A percentile compares a stretch with the other conserved stretches of the same genome.
phyloP scores from a whole-genome alignment of 2,797 vertebrate genomes.

The Petrocephalus sullivani region DNA sequence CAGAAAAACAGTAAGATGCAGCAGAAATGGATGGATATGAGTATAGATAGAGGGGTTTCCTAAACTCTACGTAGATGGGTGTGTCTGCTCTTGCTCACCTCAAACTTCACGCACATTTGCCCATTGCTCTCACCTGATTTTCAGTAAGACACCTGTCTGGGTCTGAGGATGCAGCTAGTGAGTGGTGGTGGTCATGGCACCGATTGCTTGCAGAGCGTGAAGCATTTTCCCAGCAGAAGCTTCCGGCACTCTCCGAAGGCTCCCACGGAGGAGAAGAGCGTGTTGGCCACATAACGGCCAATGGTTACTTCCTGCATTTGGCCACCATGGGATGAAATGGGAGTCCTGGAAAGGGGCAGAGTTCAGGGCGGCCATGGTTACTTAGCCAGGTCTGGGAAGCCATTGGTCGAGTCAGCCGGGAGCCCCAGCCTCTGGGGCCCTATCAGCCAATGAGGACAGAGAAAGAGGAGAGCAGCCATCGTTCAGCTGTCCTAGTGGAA shows the following conservation, averaged over 20 bases:
- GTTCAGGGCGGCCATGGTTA: not conserved
- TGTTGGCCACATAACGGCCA: not conserved
- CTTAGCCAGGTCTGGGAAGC: not conserved
- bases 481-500: not conserved
- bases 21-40: not conserved
- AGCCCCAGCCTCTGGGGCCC: not conserved
- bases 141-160: not conserved
- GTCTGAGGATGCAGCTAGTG: not conserved
- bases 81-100: not conserved
- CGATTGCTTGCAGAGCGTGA: not conserved
- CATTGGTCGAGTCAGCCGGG: not conserved
- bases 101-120: not conserved
- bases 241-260: not conserved
- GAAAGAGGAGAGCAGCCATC: not conserved
- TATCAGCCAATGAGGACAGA: not conserved
- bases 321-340: not conserved
- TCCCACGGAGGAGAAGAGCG: not conserved
- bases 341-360: not conserved
- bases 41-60: not conserved
- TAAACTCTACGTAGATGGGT: not conserved
- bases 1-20: not conserved
- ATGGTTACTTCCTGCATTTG: not conserved
- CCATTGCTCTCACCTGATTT: not conserved
- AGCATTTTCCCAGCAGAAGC: not conserved
- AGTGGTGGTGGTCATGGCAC: not conserved